Evolutionary conservation across 2,888 invertebrate genomes (phyloP), one percentile per base, ranked within the genome.

Genomic region (Erebia aethiops): DNA sequence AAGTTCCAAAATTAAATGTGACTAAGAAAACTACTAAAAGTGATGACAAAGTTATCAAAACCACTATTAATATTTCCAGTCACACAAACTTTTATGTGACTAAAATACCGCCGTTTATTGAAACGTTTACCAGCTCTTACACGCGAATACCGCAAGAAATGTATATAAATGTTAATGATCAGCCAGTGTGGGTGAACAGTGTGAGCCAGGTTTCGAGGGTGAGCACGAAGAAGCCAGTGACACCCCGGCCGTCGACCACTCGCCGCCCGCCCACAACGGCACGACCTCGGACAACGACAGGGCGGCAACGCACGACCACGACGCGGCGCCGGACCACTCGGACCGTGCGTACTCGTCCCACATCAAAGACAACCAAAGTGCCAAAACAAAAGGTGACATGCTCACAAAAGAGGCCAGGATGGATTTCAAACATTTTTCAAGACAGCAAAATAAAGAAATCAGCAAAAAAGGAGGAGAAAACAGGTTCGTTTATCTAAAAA

Each of bases 71-170:
- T 77, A 92, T 92, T 81, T 84, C 89, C 74, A 92, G 89, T 81
- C 88, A 91, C 83, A 90, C 91, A n/a, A 92, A 91, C 78, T 86
- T 91, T 83, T 82, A 91, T 77, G 90, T 87, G 78, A 91, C 92
- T 13, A 88, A 81, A 64, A 77, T 88, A 72, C 83, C 87, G 60
- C 83, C 84, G 9, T 72, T 78, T 69, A 70, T 80, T 14, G 73
- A 70, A 14, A 72, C 66, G 7, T 56, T 66, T 57, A 76, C 78
- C 5, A 76, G 79, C 72, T 54, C 74, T 41, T 81, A 71, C 35
- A 82, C 82, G 21, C 79, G 80, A 16, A 43, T 72, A 21, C 79
- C 79, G 4, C 68, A 73, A 46, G 67, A 56, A 26, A 71, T 72
- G 71, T 76, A 76, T 11, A 82, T 85, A 0, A 72, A 85, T 68